Percentiles rank a stretch among this genome's conserved stretches.
phyloP scores from a whole-genome alignment of 2,888 invertebrate species.

The Nezara viridula region DNA sequence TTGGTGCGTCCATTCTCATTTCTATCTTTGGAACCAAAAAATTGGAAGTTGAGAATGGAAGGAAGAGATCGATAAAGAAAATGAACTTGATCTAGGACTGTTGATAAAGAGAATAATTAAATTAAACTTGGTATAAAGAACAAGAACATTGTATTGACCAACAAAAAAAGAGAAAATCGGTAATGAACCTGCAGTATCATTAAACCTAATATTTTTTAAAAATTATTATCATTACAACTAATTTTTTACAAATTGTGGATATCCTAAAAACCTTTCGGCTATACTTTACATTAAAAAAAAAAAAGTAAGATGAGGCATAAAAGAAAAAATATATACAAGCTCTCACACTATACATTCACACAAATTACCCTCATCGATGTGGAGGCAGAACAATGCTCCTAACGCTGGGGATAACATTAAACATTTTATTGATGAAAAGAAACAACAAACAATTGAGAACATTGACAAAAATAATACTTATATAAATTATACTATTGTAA shows the following conservation, averaged over 20 bases:
- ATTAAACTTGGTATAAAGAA: no score
- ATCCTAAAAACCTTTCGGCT: neutral
- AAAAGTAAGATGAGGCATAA: conserved; percentile 18
- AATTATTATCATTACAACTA: neutral
- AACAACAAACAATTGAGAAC: conserved; percentile 48
- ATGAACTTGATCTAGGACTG: no score
- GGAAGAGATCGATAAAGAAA: no score
- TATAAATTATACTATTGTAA: conserved; percentile 34
- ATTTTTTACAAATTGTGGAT: neutral
- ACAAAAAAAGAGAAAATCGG: no score
- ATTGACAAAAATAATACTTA: conserved; percentile 46
- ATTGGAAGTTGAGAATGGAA: no score
- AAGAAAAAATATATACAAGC: conserved; percentile 36
- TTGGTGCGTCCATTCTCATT: no score
- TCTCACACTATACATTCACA: conserved; percentile 35
- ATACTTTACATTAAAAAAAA: neutral
- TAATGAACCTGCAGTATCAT: no score
- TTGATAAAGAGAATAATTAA: no score
- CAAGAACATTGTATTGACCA: no score
- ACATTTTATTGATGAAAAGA: conserved; percentile 50
- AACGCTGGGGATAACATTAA: conserved; percentile 51
- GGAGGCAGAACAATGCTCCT: conserved; percentile 8
- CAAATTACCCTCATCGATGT: conserved; percentile 41
- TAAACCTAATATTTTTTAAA: neutral
- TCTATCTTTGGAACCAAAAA: no score